These are phyloP conservation scores for Geophilus truncorum DNA, from an alignment of 2,888 invertebrate species.

Conservation along the genomic window DNA sequence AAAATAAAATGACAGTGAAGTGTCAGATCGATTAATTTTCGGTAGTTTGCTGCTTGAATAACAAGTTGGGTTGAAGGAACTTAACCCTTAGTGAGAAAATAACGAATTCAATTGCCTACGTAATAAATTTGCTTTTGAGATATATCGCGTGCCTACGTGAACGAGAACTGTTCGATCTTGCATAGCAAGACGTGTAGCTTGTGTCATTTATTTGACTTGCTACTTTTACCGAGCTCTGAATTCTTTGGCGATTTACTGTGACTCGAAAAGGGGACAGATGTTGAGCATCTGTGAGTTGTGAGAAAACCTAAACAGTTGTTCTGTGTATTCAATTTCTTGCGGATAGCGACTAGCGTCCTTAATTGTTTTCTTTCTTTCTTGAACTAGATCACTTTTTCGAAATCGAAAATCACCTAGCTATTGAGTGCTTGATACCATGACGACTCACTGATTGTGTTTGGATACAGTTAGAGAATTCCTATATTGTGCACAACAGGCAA, in stretches of 20 bases:
- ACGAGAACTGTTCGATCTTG: constrained; percentile 21
- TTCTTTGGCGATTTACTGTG: not conserved
- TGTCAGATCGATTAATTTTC: constrained; percentile 10
- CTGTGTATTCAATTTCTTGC: not conserved
- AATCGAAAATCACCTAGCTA: not conserved
- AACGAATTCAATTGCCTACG: constrained; percentile 12
- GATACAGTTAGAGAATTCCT: too few relatives aligned
- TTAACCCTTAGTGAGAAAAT: constrained; percentile 22
- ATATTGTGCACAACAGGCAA: too few relatives aligned
- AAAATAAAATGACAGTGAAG: constrained; percentile 1
- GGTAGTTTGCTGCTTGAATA: not conserved
- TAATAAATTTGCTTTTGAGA: constrained; percentile 25
- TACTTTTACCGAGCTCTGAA: not conserved
- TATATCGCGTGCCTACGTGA: constrained; percentile 15
- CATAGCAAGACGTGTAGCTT: constrained; percentile 17
- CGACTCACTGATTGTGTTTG: not conserved
- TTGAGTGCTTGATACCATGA: not conserved
- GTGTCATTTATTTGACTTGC: constrained; percentile 24
- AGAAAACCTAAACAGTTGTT: too few relatives aligned
- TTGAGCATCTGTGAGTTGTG: too few relatives aligned
- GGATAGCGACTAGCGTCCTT: too few relatives aligned
- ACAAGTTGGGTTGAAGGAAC: not conserved
- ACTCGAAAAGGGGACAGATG: not conserved
- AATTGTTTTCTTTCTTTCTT: not conserved
- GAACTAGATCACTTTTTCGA: not conserved